Base-by-base conservation (phyloP, 2,888 invertebrate species). In the Atherix ibis region DNA sequence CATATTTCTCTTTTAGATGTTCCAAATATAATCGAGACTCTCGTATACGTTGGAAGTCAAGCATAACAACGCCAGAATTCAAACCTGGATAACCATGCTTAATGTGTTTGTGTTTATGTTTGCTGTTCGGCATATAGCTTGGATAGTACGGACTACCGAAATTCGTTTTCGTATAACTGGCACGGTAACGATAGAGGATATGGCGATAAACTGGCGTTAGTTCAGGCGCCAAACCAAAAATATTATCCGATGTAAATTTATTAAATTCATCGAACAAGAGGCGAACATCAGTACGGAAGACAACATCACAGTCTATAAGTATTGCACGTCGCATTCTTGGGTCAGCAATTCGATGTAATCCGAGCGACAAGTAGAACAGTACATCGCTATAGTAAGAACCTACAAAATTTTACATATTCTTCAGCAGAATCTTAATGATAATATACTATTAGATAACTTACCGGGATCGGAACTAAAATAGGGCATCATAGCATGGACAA, bases 141-240 rank as follows among this genome's bases (percentile, higher is more conserved):
- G 55, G 52, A 39, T 54, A 53, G 39, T 58, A 58, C 1, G 58
- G 50, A 43, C 50, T 54, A 6, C 76, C 76, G 42, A 76, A 72
- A 18, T 58, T 61, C 4, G 75, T 74, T 18, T 67, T 65, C 6
- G 71, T 72, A 50, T 76, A 66, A 42, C 69, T 67, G 17, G 60
- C 59, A 44, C 79, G 70, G 52, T 79, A 81, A 32, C 66, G 55
- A 45, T 75, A 72, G 12, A 84, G 64, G 29, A 77, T 70, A 51
- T 84, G 81, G 27, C 76, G 66, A 53, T 85, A 85, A 1, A 83
- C 82, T 1, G 84, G 82, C 4, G 80, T 77, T 34, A 76, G 57
- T 51, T 85, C 84, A 1, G 74, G 73, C 1, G 76, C 73, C 17
- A 80, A 56, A 1, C 81, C 84, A 46, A 80, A 75, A 12, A 84